These are phyloP conservation scores for Punctoribates punctum DNA, from an alignment of 2,888 invertebrate species.

Conservation along the genomic window DNA sequence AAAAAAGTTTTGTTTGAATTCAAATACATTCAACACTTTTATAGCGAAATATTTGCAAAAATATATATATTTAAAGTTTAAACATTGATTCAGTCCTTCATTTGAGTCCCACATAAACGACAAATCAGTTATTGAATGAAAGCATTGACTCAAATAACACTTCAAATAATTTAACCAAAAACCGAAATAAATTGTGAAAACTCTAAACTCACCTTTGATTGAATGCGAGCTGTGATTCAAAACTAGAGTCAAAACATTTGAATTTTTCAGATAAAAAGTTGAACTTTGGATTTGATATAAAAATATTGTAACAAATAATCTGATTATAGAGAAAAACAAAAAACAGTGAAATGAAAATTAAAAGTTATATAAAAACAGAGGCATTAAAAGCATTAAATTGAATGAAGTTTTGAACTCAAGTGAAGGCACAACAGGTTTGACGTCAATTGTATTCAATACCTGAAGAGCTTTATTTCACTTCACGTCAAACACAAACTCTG, in stretches of 20 bases:
- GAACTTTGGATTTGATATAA: too few relatives aligned
- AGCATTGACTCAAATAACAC: slow-evolving; percentile 8
- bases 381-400: too few relatives aligned
- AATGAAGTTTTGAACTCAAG: neutral
- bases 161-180: neutral
- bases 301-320: neutral
- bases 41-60: neutral
- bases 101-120: neutral
- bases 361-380: neutral
- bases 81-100: slow-evolving; percentile 10
- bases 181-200: neutral
- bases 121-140: neutral
- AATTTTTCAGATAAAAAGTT: too few relatives aligned
- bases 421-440: slow-evolving; percentile 19
- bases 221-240: too few relatives aligned
- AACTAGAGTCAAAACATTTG: too few relatives aligned
- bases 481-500: neutral
- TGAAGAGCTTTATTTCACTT: neutral
- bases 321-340: neutral
- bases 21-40: neutral
- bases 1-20: neutral
- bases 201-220: neutral
- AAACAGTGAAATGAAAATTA: neutral
- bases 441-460: neutral
- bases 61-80: neutral